Evolutionary conservation across 2,888 invertebrate species (phyloP), one percentile per base, ranked within the genome.

Genomic region (Eurytoma adleriae): DNA sequence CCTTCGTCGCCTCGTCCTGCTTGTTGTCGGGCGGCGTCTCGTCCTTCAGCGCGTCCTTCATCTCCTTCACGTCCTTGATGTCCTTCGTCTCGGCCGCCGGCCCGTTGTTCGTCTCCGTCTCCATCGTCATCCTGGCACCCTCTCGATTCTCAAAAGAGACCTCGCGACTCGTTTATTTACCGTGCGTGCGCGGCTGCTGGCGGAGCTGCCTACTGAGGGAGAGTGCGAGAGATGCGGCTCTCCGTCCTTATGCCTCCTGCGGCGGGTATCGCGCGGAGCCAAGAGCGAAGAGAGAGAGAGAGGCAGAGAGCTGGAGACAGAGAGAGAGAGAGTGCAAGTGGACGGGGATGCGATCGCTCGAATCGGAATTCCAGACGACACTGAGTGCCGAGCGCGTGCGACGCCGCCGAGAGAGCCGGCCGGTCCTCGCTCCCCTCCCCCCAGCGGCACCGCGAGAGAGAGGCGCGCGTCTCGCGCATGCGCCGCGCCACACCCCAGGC

Each of bases 41-140:
- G 85, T 89, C 89, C 87, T 91, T 90, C 78, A 91, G 82, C 85
- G 93, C 93, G 85, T 93, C 93, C 85, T 93, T 93, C 85, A 92
- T 88, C 88, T 92, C 93, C 83, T 91, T 90, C 86, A 93, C 93
- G 89, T 93, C 94, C 86, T 92, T 91, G 86, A 90, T 90, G 85
- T 92, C 92, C 86, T 92, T 91, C 85, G 94, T 94, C 89, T 94
- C 94, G 84, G 92, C 92, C 83, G 93, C 93, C 82, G 94, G 93
- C 85, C 93, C 93, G 91, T 93, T 95, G 91, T 94, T 95, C 86
- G 94, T 94, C 93, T 96, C 96, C 86, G 95, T 94, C 87, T 96
- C 94, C 96, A 96, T 96, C 91, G 90, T 92, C 88, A 86, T 87
- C 10, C n/a, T 75, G 7, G 40, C 30, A 24, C 18, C 27, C 24